Evolutionary conservation across 2,113 vertebrate genomes (phyloP).

Genomic region (Chamaea fasciata): DNA sequence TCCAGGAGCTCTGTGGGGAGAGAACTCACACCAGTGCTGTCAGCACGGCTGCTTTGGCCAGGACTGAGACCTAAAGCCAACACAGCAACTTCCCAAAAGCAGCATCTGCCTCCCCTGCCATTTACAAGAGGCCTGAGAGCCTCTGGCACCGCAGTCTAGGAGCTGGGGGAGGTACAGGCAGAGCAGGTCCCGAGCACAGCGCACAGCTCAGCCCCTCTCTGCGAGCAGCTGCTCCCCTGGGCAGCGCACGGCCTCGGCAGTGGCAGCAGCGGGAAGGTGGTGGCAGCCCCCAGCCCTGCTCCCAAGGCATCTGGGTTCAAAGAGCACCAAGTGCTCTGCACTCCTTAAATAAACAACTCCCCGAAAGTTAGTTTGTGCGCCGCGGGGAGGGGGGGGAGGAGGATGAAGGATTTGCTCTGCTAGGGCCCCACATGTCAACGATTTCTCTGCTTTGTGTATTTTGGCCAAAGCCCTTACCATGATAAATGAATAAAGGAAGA

Average conservation of each 20-base stretch:
- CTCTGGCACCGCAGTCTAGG: background rate
- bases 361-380: constrained; percentile 79
- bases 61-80: background rate
- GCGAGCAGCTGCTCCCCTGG: background rate
- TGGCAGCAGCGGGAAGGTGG: constrained; percentile 77
- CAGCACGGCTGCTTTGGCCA: background rate
- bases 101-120: background rate
- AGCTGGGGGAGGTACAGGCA: background rate
- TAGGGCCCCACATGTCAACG: constrained; percentile 95
- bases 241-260: constrained; percentile 33
- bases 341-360: constrained; percentile 87
- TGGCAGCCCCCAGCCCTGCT: constrained; percentile 71
- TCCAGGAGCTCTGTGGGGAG: background rate
- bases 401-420: constrained; percentile 84
- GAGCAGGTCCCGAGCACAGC: background rate
- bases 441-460: constrained; percentile 98
- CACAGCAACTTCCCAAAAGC: background rate
- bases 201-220: accelerated
- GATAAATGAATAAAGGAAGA: constrained; percentile 98
- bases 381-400: constrained; percentile 54
- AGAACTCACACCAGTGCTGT: background rate
- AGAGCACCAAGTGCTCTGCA: constrained; percentile 75
- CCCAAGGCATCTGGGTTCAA: constrained; percentile 70
- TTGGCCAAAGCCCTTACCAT: constrained; percentile 90
- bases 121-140: accelerated